phyloP scores from a whole-genome alignment of 2,113 vertebrate species.

The Hassar affinis region DNA sequence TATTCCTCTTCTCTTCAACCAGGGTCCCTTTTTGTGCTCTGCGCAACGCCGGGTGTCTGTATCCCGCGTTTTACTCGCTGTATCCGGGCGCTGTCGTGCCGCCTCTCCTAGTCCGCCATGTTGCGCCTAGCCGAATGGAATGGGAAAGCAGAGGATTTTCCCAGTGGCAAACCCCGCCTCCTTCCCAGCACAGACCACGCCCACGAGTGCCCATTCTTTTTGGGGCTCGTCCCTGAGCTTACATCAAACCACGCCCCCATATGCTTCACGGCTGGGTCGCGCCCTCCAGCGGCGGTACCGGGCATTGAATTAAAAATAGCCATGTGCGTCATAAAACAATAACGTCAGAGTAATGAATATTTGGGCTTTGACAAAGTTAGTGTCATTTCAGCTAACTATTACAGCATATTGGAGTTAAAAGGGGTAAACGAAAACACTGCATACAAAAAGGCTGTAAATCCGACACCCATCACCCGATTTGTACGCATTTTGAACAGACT shows the following conservation, averaged over 20 bases:
- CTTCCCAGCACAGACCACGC: conserved; percentile 16
- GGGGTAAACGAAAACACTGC: no score
- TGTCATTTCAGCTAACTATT: not conserved
- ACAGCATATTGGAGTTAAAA: not conserved
- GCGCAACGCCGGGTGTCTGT: conserved; percentile 41
- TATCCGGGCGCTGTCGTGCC: conserved; percentile 72
- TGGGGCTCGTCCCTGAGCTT: not conserved
- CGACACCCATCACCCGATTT: not conserved
- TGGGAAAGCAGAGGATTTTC: conserved; percentile 70
- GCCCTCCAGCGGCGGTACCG: not conserved
- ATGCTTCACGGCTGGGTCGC: not conserved
- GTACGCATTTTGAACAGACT: not conserved
- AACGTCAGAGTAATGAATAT: not conserved
- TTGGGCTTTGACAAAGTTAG: not conserved
- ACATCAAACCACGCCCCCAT: conserved; percentile 2
- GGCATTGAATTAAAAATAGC: not conserved
- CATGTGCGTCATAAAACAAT: not conserved
- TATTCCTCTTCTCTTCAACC: not conserved
- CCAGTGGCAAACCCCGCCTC: conserved; percentile 66
- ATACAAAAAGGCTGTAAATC: not conserved
- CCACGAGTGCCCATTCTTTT: not conserved
- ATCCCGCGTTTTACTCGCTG: conserved; percentile 69
- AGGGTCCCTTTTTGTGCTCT: conserved; percentile 31
- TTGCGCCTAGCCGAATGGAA: conserved; percentile 75
- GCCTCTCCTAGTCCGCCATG: conserved; percentile 78